Conservation (phyloP, 1,140 invertebrate species). For the Megalopta genalis region DNA sequence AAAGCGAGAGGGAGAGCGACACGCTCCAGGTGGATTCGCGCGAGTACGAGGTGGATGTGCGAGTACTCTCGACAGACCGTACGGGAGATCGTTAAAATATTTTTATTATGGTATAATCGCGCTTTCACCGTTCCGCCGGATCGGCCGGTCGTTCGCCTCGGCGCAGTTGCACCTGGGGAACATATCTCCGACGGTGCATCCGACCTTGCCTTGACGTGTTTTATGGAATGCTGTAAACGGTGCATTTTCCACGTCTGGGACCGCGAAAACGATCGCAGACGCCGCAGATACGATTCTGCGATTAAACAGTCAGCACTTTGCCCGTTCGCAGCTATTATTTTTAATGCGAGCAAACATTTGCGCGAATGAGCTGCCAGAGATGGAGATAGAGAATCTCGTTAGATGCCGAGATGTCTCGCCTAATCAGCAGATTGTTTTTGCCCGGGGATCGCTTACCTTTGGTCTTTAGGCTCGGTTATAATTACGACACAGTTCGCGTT, state of each 20-base stretch:
- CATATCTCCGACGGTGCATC: neutral
- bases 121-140: slow-evolving; percentile 72
- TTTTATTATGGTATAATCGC: slow-evolving; percentile 75
- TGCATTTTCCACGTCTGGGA: neutral
- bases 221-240: neutral
- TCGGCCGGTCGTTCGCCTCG: slow-evolving; percentile 70
- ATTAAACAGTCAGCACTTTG: too few species aligned
- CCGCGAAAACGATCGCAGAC: too few species aligned
- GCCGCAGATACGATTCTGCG: too few species aligned
- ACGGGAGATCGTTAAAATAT: slow-evolving; percentile 72
- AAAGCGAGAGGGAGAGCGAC: slow-evolving; percentile 72
- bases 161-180: neutral
- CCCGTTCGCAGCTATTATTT: too few species aligned
- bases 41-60: slow-evolving; percentile 55
- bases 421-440: too few species aligned
- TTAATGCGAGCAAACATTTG: too few species aligned
- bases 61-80: slow-evolving; percentile 46
- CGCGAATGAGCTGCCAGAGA: too few species aligned
- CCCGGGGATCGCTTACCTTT: too few species aligned
- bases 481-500: too few species aligned
- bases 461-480: too few species aligned
- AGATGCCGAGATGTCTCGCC: too few species aligned
- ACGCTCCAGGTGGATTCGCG: slow-evolving; percentile 72
- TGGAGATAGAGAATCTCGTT: too few species aligned
- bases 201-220: slow-evolving; percentile 5